A percentile compares a stretch with the other conserved stretches of the same genome.
Conservation (phyloP, 2,888 invertebrate species). For the Cordilura impudica region DNA sequence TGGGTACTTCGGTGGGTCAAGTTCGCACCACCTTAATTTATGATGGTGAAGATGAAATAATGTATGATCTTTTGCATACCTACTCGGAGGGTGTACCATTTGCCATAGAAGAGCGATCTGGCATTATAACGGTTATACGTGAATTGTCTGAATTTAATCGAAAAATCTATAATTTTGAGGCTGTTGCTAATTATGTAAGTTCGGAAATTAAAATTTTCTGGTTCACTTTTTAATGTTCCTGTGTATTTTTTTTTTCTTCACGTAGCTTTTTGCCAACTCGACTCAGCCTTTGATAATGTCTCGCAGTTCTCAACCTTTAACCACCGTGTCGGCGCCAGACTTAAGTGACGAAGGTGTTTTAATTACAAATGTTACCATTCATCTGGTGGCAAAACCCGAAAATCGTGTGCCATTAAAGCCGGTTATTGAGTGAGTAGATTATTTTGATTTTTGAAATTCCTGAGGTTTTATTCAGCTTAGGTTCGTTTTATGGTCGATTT, state of each 20-base stretch:
- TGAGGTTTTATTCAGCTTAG: too few relatives aligned
- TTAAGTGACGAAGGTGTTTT: constrained; percentile 81
- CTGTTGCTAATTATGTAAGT: constrained; percentile 82
- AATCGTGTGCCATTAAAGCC: constrained; percentile 79
- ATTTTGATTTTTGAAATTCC: background rate
- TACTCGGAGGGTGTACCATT: constrained; percentile 96
- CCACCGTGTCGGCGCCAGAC: constrained; percentile 71
- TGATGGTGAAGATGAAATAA: constrained; percentile 81
- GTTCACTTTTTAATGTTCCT: background rate
- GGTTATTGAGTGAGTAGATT: constrained; percentile 74
- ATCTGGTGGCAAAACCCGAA: constrained; percentile 88
- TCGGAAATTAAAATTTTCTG: background rate
- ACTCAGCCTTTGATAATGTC: constrained; percentile 68
- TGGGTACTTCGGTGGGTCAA: constrained; percentile 92
- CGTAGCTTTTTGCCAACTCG: constrained; percentile 75
- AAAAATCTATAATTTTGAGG: constrained; percentile 88
- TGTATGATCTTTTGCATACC: constrained; percentile 89
- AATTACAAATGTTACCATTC: constrained; percentile 90
- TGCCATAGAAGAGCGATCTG: constrained; percentile 92
- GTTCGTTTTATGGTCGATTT: too few relatives aligned
- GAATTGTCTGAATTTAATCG: constrained; percentile 84
- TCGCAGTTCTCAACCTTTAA: constrained; percentile 70
- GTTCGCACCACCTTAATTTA: constrained; percentile 86
- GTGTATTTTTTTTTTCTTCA: background rate
- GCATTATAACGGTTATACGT: constrained; percentile 91